Conservation (phyloP, 2,888 invertebrate genomes). For the Drosophila multiciliata region DNA sequence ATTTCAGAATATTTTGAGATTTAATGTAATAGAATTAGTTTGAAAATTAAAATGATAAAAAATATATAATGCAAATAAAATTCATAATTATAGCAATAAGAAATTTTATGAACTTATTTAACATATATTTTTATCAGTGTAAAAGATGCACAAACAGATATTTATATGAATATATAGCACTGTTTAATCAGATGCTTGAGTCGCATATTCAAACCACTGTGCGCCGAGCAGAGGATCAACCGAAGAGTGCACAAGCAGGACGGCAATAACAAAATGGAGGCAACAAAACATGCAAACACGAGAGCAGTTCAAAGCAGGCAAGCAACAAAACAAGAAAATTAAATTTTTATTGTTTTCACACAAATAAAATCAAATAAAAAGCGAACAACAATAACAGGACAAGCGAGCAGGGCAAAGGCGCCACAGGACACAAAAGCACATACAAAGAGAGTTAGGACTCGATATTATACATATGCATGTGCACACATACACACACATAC, state of each 20-base stretch:
- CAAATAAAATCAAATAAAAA: conserved; percentile 83
- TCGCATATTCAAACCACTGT: conserved; percentile 30
- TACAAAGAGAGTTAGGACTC: conserved; percentile 31
- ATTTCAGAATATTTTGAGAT: neutral
- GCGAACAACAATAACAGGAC: conserved; percentile 70
- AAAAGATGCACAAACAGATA: neutral
- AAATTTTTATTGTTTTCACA: conserved; percentile 83
- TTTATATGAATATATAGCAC: conserved; percentile 20
- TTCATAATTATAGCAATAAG: neutral
- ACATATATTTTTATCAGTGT: neutral
- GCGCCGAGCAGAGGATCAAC: conserved; percentile 37
- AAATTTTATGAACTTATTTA: neutral
- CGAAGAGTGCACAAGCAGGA: conserved; percentile 16
- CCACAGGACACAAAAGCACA: conserved; percentile 55
- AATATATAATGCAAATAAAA: neutral
- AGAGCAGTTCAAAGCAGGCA: conserved; percentile 65
- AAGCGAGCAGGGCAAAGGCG: conserved; percentile 61
- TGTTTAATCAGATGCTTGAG: neutral
- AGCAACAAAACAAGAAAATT: conserved; percentile 82
- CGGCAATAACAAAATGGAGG: conserved; percentile 47
- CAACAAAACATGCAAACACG: conserved; percentile 21
- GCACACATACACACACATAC: neutral
- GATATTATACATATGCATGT: conserved; percentile 17
- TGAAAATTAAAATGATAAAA: neutral
- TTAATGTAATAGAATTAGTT: neutral